A percentile compares a stretch with the other conserved stretches of the same genome.
These are phyloP conservation scores for Rosalia funebris DNA, from an alignment of 2,888 invertebrate species.

Conservation along the genomic window DNA sequence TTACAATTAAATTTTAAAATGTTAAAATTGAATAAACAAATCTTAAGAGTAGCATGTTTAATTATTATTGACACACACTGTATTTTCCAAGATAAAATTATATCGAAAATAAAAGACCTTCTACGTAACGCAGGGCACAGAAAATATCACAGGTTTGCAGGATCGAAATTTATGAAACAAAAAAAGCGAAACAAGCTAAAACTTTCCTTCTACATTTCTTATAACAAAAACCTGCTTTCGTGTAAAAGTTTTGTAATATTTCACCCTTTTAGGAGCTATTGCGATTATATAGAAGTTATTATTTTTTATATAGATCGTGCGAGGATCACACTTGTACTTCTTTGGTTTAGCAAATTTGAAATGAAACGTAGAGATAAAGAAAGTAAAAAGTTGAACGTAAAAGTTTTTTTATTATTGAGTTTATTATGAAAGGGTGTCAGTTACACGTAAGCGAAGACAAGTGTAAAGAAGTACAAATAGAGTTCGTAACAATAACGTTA, in stretches of 20 bases:
- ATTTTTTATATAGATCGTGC: background rate
- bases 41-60: too few species aligned
- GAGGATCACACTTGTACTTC: too few species aligned
- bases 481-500: too few species aligned
- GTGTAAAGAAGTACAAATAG: too few species aligned
- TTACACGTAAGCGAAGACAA: background rate
- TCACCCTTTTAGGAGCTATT: background rate
- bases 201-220: background rate
- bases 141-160: background rate
- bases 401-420: background rate
- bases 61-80: too few species aligned
- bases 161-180: background rate
- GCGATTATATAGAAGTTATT: background rate
- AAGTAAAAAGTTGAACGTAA: background rate
- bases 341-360: background rate
- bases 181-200: background rate
- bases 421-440: background rate
- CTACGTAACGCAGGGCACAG: background rate
- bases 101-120: background rate
- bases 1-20: too few species aligned
- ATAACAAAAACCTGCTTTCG: background rate
- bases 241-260: constrained; percentile 1
- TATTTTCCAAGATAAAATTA: too few species aligned
- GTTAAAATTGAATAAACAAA: too few species aligned
- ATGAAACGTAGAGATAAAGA: background rate